Base-by-base conservation (phyloP, 2,888 invertebrate species). In the Euzetes globulus region DNA sequence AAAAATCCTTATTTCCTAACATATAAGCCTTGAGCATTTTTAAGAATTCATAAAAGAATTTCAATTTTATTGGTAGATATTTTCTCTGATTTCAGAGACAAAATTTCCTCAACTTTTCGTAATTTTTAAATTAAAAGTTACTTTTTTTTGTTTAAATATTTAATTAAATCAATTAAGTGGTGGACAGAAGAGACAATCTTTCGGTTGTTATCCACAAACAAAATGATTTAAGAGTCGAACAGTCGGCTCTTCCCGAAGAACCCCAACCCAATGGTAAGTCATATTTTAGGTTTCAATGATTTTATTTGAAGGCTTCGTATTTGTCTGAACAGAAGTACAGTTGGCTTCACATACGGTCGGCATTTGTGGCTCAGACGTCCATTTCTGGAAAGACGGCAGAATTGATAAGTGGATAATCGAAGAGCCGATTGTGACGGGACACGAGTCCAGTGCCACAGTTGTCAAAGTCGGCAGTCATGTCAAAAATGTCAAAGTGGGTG, bases 331-430 rank as follows among this genome's bases (percentile, higher is more conserved):
- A 70, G 70, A 70, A 70, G 70, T 70, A 27, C 70, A 70, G 17
- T 70, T 70, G 70, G 70, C 70, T 1, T 70, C 70, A 45, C 19
- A 70, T 70, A 70, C 70, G 27, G 94, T 97, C 65, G 97, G 97
- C n/a, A 97, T 98, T 80, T 98, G 97, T 82, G 97, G 97, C 0
- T 86, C 86, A 25, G 97, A 98, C 83, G 92, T 98, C 6, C 95
- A 95, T 83, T 97, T 96, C 84, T 87, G 92, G 84, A 88, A 88
- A 47, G 84, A 88, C 77, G 97, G 96, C 13, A 83, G 87, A 22
- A 95, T 95, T 81, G 96, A 93, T 0, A 88, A 90, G 81, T 96
- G 95, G 82, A 85, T 94, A 41, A 87, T 97, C 0, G 87, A 87
- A 76, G 87, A 88, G 71, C 97, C 97, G 11, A 94, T 97, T 94